Percentiles rank a stretch among this genome's conserved stretches.
Conservation (phyloP, 2,113 vertebrate species). For the Agapornis roseicollis region DNA sequence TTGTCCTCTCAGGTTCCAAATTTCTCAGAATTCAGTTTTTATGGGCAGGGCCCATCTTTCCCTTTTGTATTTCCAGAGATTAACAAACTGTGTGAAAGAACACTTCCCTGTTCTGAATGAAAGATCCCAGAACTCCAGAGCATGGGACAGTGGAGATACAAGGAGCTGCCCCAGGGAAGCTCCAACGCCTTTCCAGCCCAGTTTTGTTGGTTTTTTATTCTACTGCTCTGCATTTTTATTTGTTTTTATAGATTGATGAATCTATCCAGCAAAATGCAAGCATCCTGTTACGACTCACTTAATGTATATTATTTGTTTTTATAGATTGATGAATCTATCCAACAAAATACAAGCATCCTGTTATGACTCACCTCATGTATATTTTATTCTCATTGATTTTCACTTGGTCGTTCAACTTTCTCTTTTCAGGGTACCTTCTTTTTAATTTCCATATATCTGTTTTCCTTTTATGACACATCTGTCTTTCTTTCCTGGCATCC, state of each 20-base stretch:
- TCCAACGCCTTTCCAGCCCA: neutral
- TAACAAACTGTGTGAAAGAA: neutral
- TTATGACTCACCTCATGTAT: neutral
- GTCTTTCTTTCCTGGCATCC: neutral
- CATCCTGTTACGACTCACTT: neutral
- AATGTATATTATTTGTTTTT: conserved; percentile 16
- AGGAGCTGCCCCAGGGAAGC: neutral
- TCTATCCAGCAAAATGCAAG: neutral
- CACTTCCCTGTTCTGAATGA: neutral
- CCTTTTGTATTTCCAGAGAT: neutral
- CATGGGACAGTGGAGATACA: fast-evolving
- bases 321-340: neutral
- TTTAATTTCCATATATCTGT: neutral
- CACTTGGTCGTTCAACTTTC: neutral
- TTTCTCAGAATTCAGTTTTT: neutral
- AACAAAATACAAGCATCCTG: neutral
- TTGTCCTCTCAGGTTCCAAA: neutral
- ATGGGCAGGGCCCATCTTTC: neutral
- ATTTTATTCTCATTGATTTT: conserved; percentile 37
- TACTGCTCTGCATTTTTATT: neutral
- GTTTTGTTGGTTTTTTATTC: neutral
- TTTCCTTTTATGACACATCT: neutral
- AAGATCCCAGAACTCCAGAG: neutral
- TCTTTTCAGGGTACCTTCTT: neutral
- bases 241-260: neutral